Evolutionary conservation across 2,888 invertebrate genomes (phyloP).

Genomic region (Drosophila mulleri): DNA sequence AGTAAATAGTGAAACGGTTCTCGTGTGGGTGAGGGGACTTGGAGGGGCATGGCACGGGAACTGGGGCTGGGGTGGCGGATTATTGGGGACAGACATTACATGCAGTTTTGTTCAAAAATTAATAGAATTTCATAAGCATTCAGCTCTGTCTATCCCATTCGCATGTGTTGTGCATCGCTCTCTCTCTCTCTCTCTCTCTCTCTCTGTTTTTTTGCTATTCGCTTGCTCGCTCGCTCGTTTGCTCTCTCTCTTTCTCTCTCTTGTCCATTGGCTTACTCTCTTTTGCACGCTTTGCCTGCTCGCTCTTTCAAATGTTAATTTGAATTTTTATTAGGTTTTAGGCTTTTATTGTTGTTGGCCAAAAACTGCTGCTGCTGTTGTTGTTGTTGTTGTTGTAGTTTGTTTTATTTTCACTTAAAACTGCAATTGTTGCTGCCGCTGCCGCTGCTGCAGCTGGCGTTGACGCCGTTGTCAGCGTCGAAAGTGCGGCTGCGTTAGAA

Average conservation of each 20-base stretch:
- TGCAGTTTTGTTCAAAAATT: slow-evolving; percentile 83
- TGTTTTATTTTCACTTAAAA: slow-evolving; percentile 64
- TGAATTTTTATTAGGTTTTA: slow-evolving; percentile 84
- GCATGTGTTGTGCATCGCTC: slow-evolving; percentile 40
- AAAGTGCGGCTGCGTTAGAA: slow-evolving; percentile 84
- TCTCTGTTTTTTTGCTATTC: slow-evolving; percentile 12
- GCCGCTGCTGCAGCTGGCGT: slow-evolving; percentile 40
- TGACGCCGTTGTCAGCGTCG: slow-evolving; percentile 64
- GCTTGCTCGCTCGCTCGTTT: background rate
- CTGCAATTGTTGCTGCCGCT: slow-evolving; percentile 55
- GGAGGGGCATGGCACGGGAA: background rate
- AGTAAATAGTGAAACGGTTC: slow-evolving; percentile 31
- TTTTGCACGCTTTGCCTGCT: slow-evolving; percentile 45
- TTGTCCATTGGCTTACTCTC: slow-evolving; percentile 26
- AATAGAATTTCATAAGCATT: slow-evolving; percentile 82
- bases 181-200: slow-evolving; percentile 22
- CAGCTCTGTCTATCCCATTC: slow-evolving; percentile 50
- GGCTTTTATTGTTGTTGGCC: slow-evolving; percentile 72
- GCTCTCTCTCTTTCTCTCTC: slow-evolving; percentile 10
- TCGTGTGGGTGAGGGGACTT: background rate
- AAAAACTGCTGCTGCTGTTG: slow-evolving; percentile 48
- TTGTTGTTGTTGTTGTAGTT: slow-evolving; percentile 57
- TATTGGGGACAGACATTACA: slow-evolving; percentile 61
- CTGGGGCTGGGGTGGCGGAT: slow-evolving; percentile 10
- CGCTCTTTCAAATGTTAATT: slow-evolving; percentile 82